Conservation (phyloP, 2,113 vertebrate genomes). For the Thamnophis sirtalis region DNA sequence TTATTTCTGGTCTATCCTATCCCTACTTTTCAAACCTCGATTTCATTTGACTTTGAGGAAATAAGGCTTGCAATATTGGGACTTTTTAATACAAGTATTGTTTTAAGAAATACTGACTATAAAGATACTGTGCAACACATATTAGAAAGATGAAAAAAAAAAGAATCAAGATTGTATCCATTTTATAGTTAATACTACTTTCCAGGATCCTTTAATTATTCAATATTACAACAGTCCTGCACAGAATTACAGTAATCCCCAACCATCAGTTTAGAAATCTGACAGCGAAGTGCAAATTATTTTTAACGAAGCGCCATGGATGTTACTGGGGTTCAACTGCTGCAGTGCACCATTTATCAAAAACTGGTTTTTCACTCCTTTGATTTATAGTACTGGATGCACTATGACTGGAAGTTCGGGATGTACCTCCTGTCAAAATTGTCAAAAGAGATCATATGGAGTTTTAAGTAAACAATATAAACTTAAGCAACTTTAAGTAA, state of each 20-base stretch:
- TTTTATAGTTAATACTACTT: slow-evolving; percentile 45
- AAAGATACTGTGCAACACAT: slow-evolving; percentile 20
- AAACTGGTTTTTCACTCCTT: slow-evolving; percentile 63
- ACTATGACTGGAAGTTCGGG: slow-evolving; percentile 61
- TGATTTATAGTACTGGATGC: slow-evolving; percentile 62
- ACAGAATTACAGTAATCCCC: slow-evolving; percentile 49
- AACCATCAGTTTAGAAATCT: slow-evolving; percentile 50
- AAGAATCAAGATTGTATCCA: slow-evolving; percentile 36
- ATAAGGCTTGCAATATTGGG: slow-evolving; percentile 22
- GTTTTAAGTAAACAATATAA: neutral
- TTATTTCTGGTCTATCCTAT: slow-evolving; percentile 18
- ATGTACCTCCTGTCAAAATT: slow-evolving; percentile 64
- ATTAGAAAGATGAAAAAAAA: slow-evolving; percentile 15
- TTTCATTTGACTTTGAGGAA: slow-evolving; percentile 31
- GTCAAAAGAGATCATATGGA: neutral
- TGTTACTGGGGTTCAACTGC: slow-evolving; percentile 65
- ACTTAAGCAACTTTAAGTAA: neutral
- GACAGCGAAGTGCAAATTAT: slow-evolving; percentile 15
- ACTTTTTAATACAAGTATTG: slow-evolving; percentile 45
- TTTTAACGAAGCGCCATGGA: slow-evolving; percentile 80
- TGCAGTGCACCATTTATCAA: slow-evolving; percentile 51
- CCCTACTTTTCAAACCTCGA: slow-evolving; percentile 20
- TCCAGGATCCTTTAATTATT: slow-evolving; percentile 41
- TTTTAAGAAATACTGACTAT: slow-evolving; percentile 54
- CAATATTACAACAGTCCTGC: slow-evolving; percentile 55